Percentiles rank a stretch among this genome's conserved stretches.
phyloP scores from a whole-genome alignment of 2,888 invertebrate genomes.

The Scrobipalpa atriplicella region DNA sequence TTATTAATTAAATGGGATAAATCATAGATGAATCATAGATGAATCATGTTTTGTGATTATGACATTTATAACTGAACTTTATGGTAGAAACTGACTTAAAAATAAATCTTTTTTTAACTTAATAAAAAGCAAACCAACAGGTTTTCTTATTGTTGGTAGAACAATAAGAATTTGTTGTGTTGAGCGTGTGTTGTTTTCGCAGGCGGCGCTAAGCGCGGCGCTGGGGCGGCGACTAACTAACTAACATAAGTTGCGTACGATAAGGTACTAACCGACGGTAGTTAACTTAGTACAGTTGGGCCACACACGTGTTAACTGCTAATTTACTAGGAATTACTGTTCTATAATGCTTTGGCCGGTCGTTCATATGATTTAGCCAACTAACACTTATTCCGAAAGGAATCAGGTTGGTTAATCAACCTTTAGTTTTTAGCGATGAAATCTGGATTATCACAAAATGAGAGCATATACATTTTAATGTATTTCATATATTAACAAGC shows the following conservation, averaged over 20 bases:
- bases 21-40: too few species aligned
- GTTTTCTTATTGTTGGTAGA: too few species aligned
- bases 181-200: conserved; percentile 75
- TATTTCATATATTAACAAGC: too few species aligned
- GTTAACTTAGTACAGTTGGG: conserved; percentile 74
- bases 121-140: too few species aligned
- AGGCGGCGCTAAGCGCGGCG: conserved; percentile 76
- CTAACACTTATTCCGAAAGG: too few species aligned
- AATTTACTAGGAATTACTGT: conserved; percentile 8
- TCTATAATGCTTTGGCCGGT: conserved; percentile 20
- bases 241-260: conserved; percentile 71
- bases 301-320: conserved; percentile 10
- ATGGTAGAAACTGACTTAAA: too few species aligned
- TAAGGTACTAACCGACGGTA: conserved; percentile 77
- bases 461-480: too few species aligned
- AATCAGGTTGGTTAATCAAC: neutral
- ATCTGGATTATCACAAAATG: neutral
- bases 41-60: too few species aligned
- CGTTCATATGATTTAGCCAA: too few species aligned
- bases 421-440: neutral
- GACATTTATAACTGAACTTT: too few species aligned
- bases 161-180: too few species aligned
- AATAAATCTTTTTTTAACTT: too few species aligned
- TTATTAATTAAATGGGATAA: neutral
- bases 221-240: conserved; percentile 63